phyloP scores from a whole-genome alignment of 2,113 vertebrate species.

The Haemorhous mexicanus region DNA sequence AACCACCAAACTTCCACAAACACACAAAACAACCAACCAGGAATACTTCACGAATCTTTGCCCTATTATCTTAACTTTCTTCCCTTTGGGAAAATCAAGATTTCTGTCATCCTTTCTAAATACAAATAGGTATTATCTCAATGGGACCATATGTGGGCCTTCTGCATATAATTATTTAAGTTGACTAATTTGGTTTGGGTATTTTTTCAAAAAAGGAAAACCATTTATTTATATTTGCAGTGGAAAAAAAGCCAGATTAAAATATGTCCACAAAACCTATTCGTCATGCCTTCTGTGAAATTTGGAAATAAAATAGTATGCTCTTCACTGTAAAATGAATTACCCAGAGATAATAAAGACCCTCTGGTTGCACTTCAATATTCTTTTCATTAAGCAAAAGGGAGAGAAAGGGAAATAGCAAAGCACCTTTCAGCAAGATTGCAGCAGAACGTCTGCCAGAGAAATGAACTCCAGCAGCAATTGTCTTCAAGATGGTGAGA shows the following conservation, averaged over 20 bases:
- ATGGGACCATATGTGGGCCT: background rate
- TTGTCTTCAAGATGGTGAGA: conserved; percentile 40
- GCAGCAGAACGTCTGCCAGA: background rate
- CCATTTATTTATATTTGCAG: background rate
- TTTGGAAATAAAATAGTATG: background rate
- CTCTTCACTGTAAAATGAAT: background rate
- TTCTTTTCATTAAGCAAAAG: conserved; percentile 12
- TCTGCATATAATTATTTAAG: background rate
- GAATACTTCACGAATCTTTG: background rate
- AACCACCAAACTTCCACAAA: background rate
- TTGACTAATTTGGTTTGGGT: fast-evolving
- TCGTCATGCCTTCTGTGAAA: background rate
- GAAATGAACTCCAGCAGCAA: conserved; percentile 33
- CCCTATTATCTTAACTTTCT: background rate
- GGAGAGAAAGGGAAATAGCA: background rate
- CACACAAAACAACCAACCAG: background rate
- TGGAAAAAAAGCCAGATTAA: background rate
- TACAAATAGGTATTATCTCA: background rate
- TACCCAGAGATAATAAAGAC: background rate
- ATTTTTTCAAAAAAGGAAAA: background rate
- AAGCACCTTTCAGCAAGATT: background rate
- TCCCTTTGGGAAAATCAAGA: background rate
- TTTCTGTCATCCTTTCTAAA: background rate
- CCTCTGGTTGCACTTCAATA: background rate
- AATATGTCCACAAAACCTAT: background rate